Evolutionary conservation across 2,113 vertebrate species (phyloP).

Genomic region (Ovibos moschatus): DNA sequence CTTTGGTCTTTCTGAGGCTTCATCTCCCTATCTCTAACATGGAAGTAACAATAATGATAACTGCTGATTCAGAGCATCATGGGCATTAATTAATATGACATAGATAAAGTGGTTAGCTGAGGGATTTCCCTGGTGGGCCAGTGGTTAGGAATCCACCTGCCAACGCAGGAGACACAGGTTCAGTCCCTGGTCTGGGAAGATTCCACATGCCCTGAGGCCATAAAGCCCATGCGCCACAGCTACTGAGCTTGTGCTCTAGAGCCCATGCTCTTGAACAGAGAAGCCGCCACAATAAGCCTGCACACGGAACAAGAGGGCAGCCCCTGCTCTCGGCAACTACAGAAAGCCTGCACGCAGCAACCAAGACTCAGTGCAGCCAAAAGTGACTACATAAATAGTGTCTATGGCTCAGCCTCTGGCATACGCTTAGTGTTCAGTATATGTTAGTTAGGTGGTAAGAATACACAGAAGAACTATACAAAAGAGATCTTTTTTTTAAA

Average conservation of each 20-base stretch:
- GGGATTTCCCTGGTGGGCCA: not conserved
- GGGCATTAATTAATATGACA: not conserved
- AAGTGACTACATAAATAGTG: not conserved
- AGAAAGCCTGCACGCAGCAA: not conserved
- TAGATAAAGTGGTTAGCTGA: not conserved
- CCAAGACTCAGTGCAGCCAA: not conserved
- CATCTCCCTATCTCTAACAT: not conserved
- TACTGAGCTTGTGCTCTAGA: accelerated
- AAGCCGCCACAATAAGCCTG: not conserved
- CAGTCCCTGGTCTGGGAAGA: not conserved
- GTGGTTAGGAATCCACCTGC: not conserved
- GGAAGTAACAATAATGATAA: not conserved
- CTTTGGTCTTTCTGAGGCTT: not conserved
- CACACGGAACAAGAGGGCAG: not conserved
- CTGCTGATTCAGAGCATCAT: not conserved
- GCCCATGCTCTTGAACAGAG: not conserved
- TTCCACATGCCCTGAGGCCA: not conserved
- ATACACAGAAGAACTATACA: not conserved
- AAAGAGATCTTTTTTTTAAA: not conserved
- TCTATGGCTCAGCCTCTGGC: not conserved
- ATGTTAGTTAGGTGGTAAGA: not conserved
- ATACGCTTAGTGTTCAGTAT: not conserved
- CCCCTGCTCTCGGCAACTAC: not conserved
- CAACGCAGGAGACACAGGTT: accelerated
- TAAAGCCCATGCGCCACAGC: not conserved